phyloP scores from a whole-genome alignment of 2,888 invertebrate genomes.

The Zele albiditarsus region DNA sequence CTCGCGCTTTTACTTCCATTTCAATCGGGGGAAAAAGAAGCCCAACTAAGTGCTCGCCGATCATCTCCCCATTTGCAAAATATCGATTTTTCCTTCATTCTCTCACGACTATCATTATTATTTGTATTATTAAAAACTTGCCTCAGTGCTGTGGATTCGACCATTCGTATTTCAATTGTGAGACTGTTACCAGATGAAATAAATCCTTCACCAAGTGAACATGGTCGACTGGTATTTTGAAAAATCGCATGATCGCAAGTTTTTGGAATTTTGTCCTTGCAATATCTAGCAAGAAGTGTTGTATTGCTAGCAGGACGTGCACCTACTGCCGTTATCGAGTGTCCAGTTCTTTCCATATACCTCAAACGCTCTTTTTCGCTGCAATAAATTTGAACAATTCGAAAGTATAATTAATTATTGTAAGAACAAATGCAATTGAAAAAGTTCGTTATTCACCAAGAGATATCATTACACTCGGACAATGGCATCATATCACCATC shows the following conservation, averaged over 20 bases:
- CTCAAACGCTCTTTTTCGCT: conserved; percentile 71
- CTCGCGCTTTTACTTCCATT: neutral
- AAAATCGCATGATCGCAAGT: conserved; percentile 89
- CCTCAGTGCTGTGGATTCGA: conserved; percentile 90
- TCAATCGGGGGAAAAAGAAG: neutral
- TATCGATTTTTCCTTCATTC: neutral
- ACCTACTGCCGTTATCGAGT: conserved; percentile 53
- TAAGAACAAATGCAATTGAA: neutral
- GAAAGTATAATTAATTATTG: conserved; percentile 6
- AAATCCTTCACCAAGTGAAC: conserved; percentile 87
- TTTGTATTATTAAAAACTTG: conserved; percentile 69
- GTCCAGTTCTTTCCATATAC: conserved; percentile 59
- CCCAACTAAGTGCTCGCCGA: neutral
- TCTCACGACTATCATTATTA: neutral
- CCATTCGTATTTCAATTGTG: conserved; percentile 85
- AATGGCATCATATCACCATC: conserved; percentile 82
- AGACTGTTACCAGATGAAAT: conserved; percentile 87
- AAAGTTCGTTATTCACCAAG: conserved; percentile 78
- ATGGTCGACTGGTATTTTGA: conserved; percentile 79
- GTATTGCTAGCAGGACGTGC: conserved; percentile 80
- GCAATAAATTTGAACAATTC: conserved; percentile 23
- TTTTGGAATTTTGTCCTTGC: conserved; percentile 86
- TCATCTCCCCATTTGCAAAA: neutral
- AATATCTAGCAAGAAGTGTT: conserved; percentile 86
- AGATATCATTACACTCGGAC: conserved; percentile 86